Conservation (phyloP, 2,797 vertebrate species). For the Liparis tanakae region DNA sequence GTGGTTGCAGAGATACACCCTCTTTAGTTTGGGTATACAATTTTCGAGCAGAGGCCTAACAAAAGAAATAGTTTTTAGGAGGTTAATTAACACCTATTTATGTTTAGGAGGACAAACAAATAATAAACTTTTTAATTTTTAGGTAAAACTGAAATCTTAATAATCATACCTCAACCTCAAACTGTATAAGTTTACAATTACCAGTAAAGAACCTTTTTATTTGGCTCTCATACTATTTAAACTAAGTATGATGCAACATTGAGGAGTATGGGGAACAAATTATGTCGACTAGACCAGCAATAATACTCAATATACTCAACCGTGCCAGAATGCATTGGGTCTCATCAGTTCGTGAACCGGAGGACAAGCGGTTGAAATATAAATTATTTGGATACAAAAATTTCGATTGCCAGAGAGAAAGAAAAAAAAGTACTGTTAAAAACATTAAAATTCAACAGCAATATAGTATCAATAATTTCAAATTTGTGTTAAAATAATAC, state of each 20-base stretch:
- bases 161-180: not conserved
- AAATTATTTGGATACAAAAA: not conserved
- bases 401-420: not conserved
- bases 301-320: not conserved
- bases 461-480: too few relatives aligned
- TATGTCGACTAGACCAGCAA: not conserved
- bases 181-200: not conserved
- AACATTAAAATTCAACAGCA: not conserved
- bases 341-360: not conserved
- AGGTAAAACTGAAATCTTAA: constrained; percentile 1
- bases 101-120: not conserved
- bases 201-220: not conserved
- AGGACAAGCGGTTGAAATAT: not conserved
- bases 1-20: too few relatives aligned
- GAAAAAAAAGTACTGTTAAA: not conserved
- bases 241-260: not conserved
- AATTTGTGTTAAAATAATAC: not conserved
- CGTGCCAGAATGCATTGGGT: not conserved
- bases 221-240: not conserved
- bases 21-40: too few relatives aligned
- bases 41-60: too few relatives aligned
- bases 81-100: not conserved
- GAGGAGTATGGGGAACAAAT: not conserved
- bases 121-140: not conserved
- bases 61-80: too few relatives aligned